Base-by-base conservation (phyloP, 1,140 invertebrate genomes). In the Drosophila carrolli region DNA sequence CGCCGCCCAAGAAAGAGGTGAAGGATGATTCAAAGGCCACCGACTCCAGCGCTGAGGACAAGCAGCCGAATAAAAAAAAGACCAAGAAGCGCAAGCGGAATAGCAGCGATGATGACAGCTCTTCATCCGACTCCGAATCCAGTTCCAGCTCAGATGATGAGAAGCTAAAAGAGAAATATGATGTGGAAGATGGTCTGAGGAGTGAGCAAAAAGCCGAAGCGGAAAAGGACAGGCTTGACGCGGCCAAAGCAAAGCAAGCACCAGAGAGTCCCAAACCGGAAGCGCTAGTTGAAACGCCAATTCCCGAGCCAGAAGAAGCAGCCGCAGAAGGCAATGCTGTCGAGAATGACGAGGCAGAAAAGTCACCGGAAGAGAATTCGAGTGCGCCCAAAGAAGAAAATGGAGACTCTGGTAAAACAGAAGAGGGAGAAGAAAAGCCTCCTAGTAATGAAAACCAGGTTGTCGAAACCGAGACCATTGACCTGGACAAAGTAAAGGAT, bases 401-500 rank as follows among this genome's bases (percentile, higher is more conserved):
- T 70, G 35, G 67, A 55, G 29, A 51, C 7, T 14, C 6, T 4
- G 9, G 4, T 8, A 73, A 60, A 43, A 7, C 7, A 51, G 77
- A 79, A 38, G 78, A 78, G 13, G 66, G 59, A 0, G 77, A 78
- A 29, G 16, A 63, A 44, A 66, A 90, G 76, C 40, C 92, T 90
- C 35, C 58, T 32, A 82, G 81, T 9, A 35, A 75, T n/a, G 5
- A 72, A n/a, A 54, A 43, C 1, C 46, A 43, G 7, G 11, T 6
- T 50, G 53, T 77, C 11, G 48, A 68, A 57, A 71, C 84, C 0
- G 91, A 91, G 35, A 90, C 91, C 77, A 93, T 92, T 66, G 78
- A 79, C 32, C 77, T 92, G 19, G 91, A 94, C 48, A 93, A 93
- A 29, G 93, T 94, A 5, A 94, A 93, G 78, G 94, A 93, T 63